Conservation (phyloP, 2,888 invertebrate species). For the Agrilus mali region DNA sequence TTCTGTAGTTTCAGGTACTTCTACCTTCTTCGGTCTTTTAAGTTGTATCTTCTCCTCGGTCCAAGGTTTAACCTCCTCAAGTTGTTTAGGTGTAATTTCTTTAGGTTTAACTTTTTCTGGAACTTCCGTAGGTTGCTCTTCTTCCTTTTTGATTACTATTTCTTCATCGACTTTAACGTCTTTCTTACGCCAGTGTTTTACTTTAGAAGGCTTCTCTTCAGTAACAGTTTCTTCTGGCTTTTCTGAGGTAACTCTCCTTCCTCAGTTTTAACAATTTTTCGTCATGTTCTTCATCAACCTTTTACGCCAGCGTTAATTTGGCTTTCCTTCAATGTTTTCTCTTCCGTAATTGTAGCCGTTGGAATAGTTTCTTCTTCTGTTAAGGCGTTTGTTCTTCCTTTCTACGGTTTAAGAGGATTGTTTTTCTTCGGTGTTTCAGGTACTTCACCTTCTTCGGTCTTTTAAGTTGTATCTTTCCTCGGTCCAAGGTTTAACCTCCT, state of each 20-base stretch:
- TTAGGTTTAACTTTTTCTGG: too few relatives aligned
- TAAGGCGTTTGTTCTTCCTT: too few relatives aligned
- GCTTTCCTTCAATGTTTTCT: constrained; percentile 11
- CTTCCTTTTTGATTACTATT: constrained; percentile 6
- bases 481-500: too few relatives aligned
- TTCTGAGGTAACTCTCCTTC: constrained; percentile 31
- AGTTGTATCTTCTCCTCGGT: background rate
- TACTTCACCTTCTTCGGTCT: constrained; percentile 12
- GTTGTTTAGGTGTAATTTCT: constrained; percentile 6
- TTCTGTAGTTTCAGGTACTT: background rate
- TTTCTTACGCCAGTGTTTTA: constrained; percentile 3
- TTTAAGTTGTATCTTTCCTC: too few relatives aligned
- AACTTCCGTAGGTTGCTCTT: constrained; percentile 18
- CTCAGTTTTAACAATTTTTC: constrained; percentile 20
- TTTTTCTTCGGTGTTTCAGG: constrained; percentile 12
- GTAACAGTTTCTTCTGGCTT: constrained; percentile 44
- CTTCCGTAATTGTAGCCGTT: too few relatives aligned
- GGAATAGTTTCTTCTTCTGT: constrained; percentile 1
- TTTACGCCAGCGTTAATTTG: constrained; percentile 5
- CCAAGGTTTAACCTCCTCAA: constrained; percentile 21
- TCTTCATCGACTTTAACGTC: constrained; percentile 14
- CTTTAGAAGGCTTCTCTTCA: constrained; percentile 33
- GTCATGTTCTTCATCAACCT: constrained; percentile 9
- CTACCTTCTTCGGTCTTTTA: constrained; percentile 1
- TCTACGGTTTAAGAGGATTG: too few relatives aligned